Conservation (phyloP, 2,113 vertebrate species). For the Anguilla japonica region DNA sequence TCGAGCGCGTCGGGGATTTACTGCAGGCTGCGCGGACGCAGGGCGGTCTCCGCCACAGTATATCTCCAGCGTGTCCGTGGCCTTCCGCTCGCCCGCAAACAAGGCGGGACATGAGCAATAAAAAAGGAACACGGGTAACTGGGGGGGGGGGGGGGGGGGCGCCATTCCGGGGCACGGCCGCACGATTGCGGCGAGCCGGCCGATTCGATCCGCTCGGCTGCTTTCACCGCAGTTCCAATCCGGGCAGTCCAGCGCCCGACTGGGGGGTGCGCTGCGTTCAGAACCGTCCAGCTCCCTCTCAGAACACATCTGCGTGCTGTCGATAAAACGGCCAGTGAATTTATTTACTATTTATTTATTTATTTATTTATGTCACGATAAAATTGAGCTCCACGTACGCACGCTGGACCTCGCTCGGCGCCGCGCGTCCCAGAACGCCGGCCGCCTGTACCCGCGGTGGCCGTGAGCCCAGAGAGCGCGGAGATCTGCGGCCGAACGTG, state of each 20-base stretch:
- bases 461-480: not conserved
- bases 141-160: not conserved
- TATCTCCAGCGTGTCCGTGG: not conserved
- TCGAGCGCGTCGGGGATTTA: not conserved
- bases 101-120: not conserved
- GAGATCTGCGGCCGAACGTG: not conserved
- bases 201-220: not conserved
- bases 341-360: not conserved
- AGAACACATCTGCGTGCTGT: not conserved
- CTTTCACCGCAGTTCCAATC: not conserved
- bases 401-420: too few relatives aligned
- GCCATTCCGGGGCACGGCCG: not conserved
- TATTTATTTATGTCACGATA: too few relatives aligned
- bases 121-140: not conserved
- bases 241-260: not conserved
- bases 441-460: not conserved
- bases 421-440: not conserved
- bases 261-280: not conserved
- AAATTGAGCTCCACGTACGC: too few relatives aligned
- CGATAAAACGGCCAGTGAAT: not conserved
- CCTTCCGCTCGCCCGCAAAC: not conserved
- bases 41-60: not conserved
- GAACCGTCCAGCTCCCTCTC: not conserved
- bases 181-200: not conserved
- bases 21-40: not conserved